Evolutionary conservation across 2,888 invertebrate genomes (phyloP).

Genomic region (Eristalinus sepulchralis): DNA sequence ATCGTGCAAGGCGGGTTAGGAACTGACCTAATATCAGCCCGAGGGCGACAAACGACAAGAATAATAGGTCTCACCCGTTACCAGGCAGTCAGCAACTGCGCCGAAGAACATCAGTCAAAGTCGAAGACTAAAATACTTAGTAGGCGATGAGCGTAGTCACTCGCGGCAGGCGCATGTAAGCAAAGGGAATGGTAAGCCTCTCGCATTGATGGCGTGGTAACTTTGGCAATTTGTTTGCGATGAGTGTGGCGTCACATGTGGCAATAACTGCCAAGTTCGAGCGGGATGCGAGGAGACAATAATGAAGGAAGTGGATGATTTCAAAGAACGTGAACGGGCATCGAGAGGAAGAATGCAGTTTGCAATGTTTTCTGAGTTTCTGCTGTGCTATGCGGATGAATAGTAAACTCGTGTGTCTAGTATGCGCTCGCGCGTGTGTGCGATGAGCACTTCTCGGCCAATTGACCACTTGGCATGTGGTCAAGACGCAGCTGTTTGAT

Average conservation of each 20-base stretch:
- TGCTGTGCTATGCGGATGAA: background rate
- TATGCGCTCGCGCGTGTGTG: background rate
- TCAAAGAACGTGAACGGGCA: background rate
- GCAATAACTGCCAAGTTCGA: conserved; percentile 35
- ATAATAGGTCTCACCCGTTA: conserved; percentile 31
- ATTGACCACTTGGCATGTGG: background rate
- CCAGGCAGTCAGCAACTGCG: background rate
- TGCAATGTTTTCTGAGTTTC: background rate
- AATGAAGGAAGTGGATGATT: background rate
- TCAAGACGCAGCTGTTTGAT: background rate
- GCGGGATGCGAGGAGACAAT: background rate
- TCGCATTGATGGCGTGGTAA: background rate
- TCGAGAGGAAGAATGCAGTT: background rate
- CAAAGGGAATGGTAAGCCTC: background rate
- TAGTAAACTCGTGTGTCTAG: background rate
- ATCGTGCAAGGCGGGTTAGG: conserved; percentile 41
- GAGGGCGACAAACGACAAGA: conserved; percentile 50
- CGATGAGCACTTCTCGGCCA: background rate
- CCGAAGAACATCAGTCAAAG: background rate
- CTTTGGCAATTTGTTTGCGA: conserved; percentile 10
- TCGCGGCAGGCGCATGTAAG: background rate
- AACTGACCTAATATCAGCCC: conserved; percentile 65
- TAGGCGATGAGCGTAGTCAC: background rate
- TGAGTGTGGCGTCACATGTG: conserved; percentile 26
- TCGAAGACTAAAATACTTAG: background rate